A percentile compares a stretch with the other conserved stretches of the same genome.
phyloP scores from a whole-genome alignment of 35 echinoderm and acorn worm species.

The Patiria miniata region DNA sequence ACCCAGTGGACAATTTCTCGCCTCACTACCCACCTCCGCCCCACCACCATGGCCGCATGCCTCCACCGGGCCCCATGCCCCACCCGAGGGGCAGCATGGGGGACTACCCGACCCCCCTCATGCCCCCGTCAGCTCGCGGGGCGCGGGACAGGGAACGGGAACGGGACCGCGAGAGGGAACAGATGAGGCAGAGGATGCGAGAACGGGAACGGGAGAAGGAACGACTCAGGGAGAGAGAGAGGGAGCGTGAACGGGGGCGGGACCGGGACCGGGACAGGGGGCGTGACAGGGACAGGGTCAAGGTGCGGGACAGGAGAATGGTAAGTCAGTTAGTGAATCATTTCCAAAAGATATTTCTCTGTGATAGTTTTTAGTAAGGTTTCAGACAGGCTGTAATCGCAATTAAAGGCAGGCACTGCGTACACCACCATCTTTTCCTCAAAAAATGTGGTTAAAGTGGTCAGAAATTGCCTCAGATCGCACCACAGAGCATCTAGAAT shows the following conservation, averaged over 20 bases:
- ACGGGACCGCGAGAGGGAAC: background rate
- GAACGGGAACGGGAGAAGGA: constrained; percentile 19
- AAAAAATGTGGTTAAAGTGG: no score
- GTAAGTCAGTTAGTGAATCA: background rate
- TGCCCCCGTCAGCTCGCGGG: background rate
- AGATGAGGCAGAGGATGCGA: constrained; percentile 18
- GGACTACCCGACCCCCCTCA: constrained; percentile 37
- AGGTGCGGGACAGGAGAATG: constrained; percentile 16
- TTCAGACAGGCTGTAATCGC: no score
- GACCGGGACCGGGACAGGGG: background rate
- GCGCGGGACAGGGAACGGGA: constrained; percentile 11
- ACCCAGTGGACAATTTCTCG: constrained; percentile 11
- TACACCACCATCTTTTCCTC: no score
- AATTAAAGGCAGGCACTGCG: no score
- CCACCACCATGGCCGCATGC: background rate
- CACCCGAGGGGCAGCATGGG: constrained; percentile 34
- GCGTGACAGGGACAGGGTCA: background rate
- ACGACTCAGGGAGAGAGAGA: background rate
- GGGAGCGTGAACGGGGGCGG: background rate
- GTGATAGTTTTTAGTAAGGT: no score
- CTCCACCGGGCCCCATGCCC: constrained; percentile 19
- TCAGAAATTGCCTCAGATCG: no score
- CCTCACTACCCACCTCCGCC: constrained; percentile 31
- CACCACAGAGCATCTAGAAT: no score
- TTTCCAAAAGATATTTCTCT: no score